phyloP scores from a whole-genome alignment of 1,140 invertebrate species.

The Forficula auricularia region DNA sequence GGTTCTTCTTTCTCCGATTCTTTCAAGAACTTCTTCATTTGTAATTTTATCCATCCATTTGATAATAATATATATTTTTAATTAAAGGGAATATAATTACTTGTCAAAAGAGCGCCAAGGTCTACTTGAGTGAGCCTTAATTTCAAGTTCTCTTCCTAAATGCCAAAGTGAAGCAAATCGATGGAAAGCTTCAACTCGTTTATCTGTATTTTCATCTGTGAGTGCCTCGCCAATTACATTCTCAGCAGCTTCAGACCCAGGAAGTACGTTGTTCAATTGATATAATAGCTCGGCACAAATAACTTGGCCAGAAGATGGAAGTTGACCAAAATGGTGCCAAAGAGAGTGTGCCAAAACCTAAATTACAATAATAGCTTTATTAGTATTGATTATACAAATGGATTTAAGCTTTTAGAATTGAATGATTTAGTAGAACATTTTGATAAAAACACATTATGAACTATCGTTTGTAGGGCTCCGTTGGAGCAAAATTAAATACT shows the following conservation, averaged over 20 bases:
- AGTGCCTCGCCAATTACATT: constrained; percentile 42
- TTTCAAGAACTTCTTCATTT: too few relatives aligned
- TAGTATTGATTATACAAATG: too few relatives aligned
- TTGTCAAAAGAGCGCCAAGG: constrained; percentile 36
- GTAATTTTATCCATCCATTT: neutral
- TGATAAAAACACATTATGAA: too few relatives aligned
- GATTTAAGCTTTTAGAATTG: too few relatives aligned
- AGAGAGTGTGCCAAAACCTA: constrained; percentile 42
- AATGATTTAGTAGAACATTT: too few relatives aligned
- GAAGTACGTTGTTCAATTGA: constrained; percentile 48
- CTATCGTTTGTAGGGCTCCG: too few relatives aligned
- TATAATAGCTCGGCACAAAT: constrained; percentile 48
- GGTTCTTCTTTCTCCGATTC: too few relatives aligned
- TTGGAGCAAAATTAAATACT: neutral
- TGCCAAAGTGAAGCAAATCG: constrained; percentile 66
- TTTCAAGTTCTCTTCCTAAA: constrained; percentile 46
- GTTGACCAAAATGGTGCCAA: constrained; percentile 45
- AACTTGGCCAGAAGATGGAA: constrained; percentile 38
- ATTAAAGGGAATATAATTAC: constrained; percentile 17
- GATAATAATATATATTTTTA: neutral
- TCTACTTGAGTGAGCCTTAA: constrained; percentile 29
- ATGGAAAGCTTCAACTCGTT: constrained; percentile 45
- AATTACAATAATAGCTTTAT: constrained; percentile 8
- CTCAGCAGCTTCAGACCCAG: constrained; percentile 41
- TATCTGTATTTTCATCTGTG: constrained; percentile 29